A percentile compares a stretch with the other conserved stretches of the same genome.
phyloP scores from a whole-genome alignment of 2,888 invertebrate genomes.

The Arge pagana region DNA sequence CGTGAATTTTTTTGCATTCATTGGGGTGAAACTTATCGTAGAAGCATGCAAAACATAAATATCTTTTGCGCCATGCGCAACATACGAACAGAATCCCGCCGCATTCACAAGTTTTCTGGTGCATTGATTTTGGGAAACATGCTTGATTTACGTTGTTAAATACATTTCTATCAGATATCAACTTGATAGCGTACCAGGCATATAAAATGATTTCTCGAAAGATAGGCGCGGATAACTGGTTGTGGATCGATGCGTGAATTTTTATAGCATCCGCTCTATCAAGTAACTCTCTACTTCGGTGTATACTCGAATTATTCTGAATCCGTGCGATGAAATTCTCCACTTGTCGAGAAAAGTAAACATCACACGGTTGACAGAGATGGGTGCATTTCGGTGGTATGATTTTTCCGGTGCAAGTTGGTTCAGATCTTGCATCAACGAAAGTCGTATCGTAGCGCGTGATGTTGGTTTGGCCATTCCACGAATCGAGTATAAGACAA shows the following conservation, averaged over 20 bases:
- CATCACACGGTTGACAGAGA: conserved; percentile 29
- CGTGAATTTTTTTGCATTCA: too few species aligned
- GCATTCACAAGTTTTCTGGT: conserved; percentile 1
- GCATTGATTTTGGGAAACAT: conserved; percentile 27
- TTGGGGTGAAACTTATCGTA: conserved; percentile 8
- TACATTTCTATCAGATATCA: conserved; percentile 22
- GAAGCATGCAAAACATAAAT: conserved; percentile 1
- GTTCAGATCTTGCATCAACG: conserved; percentile 11
- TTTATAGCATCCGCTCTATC: conserved; percentile 32
- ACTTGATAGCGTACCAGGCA: conserved; percentile 31
- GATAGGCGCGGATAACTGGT: conserved; percentile 29
- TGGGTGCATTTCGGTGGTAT: conserved; percentile 30
- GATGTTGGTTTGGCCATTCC: conserved; percentile 25
- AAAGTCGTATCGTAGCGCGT: conserved; percentile 17
- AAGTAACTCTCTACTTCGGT: conserved; percentile 26
- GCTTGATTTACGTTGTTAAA: conserved; percentile 30
- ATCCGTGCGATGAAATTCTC: conserved; percentile 30
- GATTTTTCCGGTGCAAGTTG: conserved; percentile 22
- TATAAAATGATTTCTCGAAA: conserved; percentile 30
- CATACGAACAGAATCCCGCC: conserved; percentile 6
- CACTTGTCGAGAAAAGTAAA: conserved; percentile 31
- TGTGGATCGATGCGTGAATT: conserved; percentile 33
- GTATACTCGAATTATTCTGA: conserved; percentile 23
- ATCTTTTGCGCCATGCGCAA: conserved; percentile 2
- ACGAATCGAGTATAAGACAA: conserved; percentile 24